Percentiles rank a stretch among this genome's conserved stretches.
These are phyloP conservation scores for Chalcosyrphus nemorum DNA, from an alignment of 2,888 invertebrate genomes.

Conservation along the genomic window DNA sequence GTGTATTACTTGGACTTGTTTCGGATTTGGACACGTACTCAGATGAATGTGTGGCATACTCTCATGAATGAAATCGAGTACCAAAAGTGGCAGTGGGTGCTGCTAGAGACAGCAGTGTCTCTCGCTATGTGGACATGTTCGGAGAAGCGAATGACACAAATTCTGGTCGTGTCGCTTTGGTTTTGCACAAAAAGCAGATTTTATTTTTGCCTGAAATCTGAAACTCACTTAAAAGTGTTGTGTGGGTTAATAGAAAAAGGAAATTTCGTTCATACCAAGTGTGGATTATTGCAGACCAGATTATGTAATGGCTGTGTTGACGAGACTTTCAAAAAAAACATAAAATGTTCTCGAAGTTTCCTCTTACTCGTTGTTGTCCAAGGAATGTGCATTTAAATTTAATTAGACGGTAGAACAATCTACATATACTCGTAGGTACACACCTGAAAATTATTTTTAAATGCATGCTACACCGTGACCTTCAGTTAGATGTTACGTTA, in stretches of 20 bases:
- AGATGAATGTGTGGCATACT: background rate
- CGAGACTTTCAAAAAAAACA: conserved; percentile 17
- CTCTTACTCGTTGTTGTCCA: background rate
- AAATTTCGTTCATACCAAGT: conserved; percentile 37
- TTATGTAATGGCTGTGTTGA: conserved; percentile 33
- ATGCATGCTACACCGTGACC: conserved; percentile 35
- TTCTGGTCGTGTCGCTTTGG: background rate
- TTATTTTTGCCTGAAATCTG: conserved; percentile 27
- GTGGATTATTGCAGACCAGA: conserved; percentile 7
- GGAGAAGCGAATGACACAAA: conserved; percentile 32
- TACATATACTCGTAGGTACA: background rate
- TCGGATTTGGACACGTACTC: background rate
- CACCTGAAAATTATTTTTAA: background rate
- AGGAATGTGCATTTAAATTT: conserved; percentile 16
- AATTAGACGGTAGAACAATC: conserved; percentile 6
- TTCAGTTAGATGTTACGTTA: background rate
- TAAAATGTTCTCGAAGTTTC: conserved; percentile 19
- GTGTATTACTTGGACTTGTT: background rate
- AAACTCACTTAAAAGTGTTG: conserved; percentile 1
- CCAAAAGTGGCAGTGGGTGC: conserved; percentile 7
- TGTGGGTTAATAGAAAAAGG: conserved; percentile 32
- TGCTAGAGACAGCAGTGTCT: too few species aligned
- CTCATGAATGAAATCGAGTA: conserved; percentile 51
- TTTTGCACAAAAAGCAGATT: background rate
- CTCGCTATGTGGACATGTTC: conserved; percentile 1